phyloP scores from a whole-genome alignment of 2,113 vertebrate species.

The Serilophus lunatus region DNA sequence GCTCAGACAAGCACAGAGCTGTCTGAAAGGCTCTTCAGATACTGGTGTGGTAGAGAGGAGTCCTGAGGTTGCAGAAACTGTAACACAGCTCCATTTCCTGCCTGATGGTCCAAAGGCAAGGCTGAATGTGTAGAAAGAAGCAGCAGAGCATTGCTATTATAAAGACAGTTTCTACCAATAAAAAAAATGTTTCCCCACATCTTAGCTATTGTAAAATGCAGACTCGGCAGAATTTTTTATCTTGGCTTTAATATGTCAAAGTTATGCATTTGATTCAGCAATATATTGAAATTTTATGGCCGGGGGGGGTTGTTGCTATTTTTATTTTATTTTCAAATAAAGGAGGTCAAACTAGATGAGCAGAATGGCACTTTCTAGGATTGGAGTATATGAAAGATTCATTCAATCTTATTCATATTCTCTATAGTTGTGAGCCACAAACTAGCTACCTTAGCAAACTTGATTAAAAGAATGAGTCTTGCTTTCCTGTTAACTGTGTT shows the following conservation, averaged over 20 bases:
- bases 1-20: background rate
- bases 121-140: background rate
- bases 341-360: background rate
- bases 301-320: background rate
- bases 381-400: background rate
- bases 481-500: background rate
- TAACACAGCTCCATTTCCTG: background rate
- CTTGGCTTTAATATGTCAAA: background rate
- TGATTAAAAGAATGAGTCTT: background rate
- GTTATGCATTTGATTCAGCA: conserved; percentile 10
- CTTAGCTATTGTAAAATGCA: background rate
- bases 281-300: background rate
- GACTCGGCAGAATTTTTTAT: background rate
- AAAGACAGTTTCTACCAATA: background rate
- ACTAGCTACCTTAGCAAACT: background rate
- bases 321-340: conserved; percentile 7
- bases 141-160: background rate
- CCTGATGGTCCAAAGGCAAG: background rate
- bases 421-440: background rate
- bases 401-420: background rate
- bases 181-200: background rate
- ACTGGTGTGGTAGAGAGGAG: background rate
- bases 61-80: background rate
- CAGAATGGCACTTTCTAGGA: background rate
- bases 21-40: background rate